Percentiles rank a stretch among this genome's conserved stretches.
Evolutionary conservation across 2,797 vertebrate species (phyloP).

Genomic region (Gymnoscopelus microlampas): DNA sequence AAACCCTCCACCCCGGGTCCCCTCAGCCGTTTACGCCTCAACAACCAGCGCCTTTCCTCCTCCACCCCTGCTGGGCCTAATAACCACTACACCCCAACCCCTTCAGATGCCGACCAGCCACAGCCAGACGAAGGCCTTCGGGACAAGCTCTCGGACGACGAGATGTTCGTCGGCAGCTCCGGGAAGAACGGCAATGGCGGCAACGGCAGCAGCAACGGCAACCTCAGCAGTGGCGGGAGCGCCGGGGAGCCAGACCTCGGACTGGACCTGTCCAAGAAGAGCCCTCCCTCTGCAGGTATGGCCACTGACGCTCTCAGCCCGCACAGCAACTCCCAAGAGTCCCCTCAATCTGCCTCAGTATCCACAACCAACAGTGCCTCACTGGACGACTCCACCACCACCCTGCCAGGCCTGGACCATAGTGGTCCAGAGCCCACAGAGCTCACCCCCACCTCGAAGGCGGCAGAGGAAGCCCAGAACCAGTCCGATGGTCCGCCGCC

Average conservation of each 20-base stretch:
- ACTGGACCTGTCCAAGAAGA: conserved; percentile 96
- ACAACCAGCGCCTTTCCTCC: conserved; percentile 89
- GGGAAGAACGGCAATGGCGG: conserved; percentile 78
- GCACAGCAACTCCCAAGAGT: conserved; percentile 89
- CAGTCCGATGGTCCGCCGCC: conserved; percentile 77
- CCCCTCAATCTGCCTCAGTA: conserved; percentile 89
- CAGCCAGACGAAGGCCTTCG: conserved; percentile 80
- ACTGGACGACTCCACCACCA: conserved; percentile 83
- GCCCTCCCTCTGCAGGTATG: conserved; percentile 82
- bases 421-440: conserved; percentile 87
- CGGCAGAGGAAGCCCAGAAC: conserved; percentile 67
- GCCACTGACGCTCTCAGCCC: conserved; percentile 88
- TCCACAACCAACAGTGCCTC: conserved; percentile 96
- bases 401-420: conserved; percentile 77
- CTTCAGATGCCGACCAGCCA: conserved; percentile 74
- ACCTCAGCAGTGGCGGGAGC: conserved; percentile 83
- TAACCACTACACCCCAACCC: conserved; percentile 83
- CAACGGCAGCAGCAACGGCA: conserved; percentile 80
- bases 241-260: conserved; percentile 86
- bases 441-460: conserved; percentile 76
- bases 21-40: conserved; percentile 81
- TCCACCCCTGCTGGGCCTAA: conserved; percentile 81
- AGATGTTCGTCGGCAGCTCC: conserved; percentile 88
- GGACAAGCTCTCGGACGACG: conserved; percentile 90
- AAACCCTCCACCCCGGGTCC: conserved; percentile 82